phyloP scores from a whole-genome alignment of 30 jellyfish, hydroid and myxozoan species.

The Mastigias papua region DNA sequence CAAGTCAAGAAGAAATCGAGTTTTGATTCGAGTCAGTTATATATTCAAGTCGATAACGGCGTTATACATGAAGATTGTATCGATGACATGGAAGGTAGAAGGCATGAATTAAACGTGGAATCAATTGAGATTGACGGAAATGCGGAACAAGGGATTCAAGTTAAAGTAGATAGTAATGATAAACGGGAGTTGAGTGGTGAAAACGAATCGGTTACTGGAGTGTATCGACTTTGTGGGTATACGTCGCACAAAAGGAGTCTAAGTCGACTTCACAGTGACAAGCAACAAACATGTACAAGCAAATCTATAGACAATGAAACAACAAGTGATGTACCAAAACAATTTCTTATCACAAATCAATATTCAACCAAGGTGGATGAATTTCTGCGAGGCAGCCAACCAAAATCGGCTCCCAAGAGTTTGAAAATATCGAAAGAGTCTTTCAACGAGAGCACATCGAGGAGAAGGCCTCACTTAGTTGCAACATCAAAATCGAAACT shows the following conservation, averaged over 20 bases:
- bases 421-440: constrained; percentile 39
- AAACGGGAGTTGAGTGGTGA: background rate
- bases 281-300: background rate
- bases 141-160: background rate
- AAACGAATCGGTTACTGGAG: background rate
- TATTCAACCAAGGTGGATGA: constrained; percentile 35
- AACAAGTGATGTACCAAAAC: background rate
- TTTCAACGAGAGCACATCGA: background rate
- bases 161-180: background rate
- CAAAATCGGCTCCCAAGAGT: constrained; percentile 59
- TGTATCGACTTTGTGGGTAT: constrained; percentile 36
- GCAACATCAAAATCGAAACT: background rate
- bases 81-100: too few relatives aligned
- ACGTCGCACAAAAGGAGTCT: background rate
- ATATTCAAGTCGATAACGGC: background rate
- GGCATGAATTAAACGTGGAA: too few relatives aligned
- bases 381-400: constrained; percentile 52
- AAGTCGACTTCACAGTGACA: background rate
- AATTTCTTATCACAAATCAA: background rate
- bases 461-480: constrained; percentile 4
- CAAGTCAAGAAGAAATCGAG: background rate
- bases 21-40: background rate
- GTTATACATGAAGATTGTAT: background rate
- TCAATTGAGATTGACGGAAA: background rate
- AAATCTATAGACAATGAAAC: background rate